A percentile compares a stretch with the other conserved stretches of the same genome.
phyloP scores from a whole-genome alignment of 2,888 invertebrate species.

The Eupithecia vulgata region DNA sequence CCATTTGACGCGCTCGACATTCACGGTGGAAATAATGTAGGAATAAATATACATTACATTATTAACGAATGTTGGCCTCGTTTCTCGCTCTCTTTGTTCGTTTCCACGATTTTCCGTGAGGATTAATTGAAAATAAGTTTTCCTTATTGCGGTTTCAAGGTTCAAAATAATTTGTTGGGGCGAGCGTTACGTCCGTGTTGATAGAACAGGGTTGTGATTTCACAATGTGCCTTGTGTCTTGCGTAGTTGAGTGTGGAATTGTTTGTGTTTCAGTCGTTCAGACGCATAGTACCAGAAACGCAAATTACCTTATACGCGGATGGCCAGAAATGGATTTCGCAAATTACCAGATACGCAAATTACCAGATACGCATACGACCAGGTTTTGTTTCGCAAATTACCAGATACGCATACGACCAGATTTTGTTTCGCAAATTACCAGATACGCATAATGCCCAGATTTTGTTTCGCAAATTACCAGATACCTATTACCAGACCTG shows the following conservation, averaged over 20 bases:
- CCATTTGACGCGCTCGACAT: constrained; percentile 70
- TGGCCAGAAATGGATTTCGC: too few relatives aligned
- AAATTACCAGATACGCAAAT: too few relatives aligned
- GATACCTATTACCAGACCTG: too few relatives aligned
- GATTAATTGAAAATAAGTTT: constrained; percentile 77
- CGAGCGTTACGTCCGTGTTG: constrained; percentile 68
- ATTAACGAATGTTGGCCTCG: constrained; percentile 84
- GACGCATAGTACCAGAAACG: too few relatives aligned
- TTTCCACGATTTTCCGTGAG: constrained; percentile 70
- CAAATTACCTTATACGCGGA: too few relatives aligned
- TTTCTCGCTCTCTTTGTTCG: constrained; percentile 84
- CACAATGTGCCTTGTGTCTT: constrained; percentile 59
- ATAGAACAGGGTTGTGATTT: constrained; percentile 53
- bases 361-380: too few relatives aligned
- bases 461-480: too few relatives aligned
- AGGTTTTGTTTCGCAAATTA: too few relatives aligned
- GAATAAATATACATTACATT: constrained; percentile 84
- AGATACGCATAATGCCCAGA: too few relatives aligned
- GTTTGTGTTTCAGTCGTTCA: constrained; percentile 52
- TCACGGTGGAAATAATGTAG: constrained; percentile 74
- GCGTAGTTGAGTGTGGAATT: constrained; percentile 58
- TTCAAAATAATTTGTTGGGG: constrained; percentile 75
- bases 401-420: too few relatives aligned
- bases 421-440: too few relatives aligned
- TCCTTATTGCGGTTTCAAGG: constrained; percentile 70